Conservation (phyloP, 1,140 invertebrate species). For the Neelides sp. region DNA sequence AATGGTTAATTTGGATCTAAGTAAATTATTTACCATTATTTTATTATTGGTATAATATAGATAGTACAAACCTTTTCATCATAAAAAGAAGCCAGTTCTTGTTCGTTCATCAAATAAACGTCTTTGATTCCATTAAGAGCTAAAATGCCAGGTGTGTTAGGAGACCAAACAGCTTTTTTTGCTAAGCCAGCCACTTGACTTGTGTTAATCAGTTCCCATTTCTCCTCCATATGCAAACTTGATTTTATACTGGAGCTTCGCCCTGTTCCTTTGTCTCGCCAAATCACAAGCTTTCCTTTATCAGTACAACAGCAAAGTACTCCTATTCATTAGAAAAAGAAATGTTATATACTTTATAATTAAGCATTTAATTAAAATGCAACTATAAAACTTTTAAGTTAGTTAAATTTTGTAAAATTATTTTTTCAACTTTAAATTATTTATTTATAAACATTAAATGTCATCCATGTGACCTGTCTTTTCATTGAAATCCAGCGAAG, state of each 20-base stretch:
- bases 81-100: conserved; percentile 62
- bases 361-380: conserved; percentile 32
- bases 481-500: conserved; percentile 53
- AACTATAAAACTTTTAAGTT: background rate
- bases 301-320: conserved; percentile 79
- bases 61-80: conserved; percentile 46
- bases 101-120: conserved; percentile 72
- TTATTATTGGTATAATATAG: conserved; percentile 1
- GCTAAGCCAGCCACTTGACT: conserved; percentile 39
- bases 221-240: conserved; percentile 36
- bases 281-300: conserved; percentile 76
- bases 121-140: conserved; percentile 74
- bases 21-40: conserved; percentile 30
- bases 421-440: background rate
- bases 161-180: conserved; percentile 33
- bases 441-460: background rate
- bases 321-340: conserved; percentile 34
- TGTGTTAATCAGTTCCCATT: conserved; percentile 39
- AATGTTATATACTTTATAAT: background rate
- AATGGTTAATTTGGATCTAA: conserved; percentile 6
- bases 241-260: conserved; percentile 12
- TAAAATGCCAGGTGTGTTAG: conserved; percentile 44
- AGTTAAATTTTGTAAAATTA: background rate
- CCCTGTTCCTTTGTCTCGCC: conserved; percentile 45
- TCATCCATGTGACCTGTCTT: conserved; percentile 36